Base-by-base conservation (phyloP, 2,113 vertebrate genomes). In the Nerophis ophidion region DNA sequence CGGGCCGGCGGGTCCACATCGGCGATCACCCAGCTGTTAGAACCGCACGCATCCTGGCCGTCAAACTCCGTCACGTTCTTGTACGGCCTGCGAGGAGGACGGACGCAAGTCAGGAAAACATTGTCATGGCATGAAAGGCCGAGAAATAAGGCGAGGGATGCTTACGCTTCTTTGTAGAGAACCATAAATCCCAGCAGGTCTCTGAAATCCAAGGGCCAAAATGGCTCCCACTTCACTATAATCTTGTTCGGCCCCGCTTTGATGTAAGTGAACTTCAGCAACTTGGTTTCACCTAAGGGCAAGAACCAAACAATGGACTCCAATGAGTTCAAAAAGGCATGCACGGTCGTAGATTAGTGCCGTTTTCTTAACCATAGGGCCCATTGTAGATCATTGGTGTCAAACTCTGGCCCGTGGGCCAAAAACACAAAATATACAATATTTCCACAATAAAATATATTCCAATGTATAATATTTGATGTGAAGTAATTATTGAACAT, bases 131-230 rank as follows among this genome's bases (percentile, higher is more conserved):
- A 26, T 26, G 26, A 26, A 26, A 26, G 2, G 2, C 1, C 26
- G 26, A 26, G 3, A 26, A 26, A 26, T 26, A 26, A 26, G 0
- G 2, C 26, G 26, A 26, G 26, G 26, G 26, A 48, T 48, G 93
- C 97, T 94, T 84, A 99, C 97, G 97, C 95, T 76, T 99, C 97
- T 71, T 97, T 99, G 79, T 97, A 99, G 70, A 98, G 94, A 0
- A 99, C 91, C 94, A 99, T 97, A 61, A 99, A 99, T 1, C 97
- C 96, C 81, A 98, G 78, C 45, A 99, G 90, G 72, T 99, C 97
- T 61, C 97, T 90, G 83, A 93, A 99, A 76, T 99, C 97, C 0
- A 85, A 86, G 0, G 95, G 96, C 96, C 97, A 98, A 69, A 97
- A 99, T 0, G 94, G 79, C 68, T 95, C 85, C 97, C 97, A 99